These are phyloP conservation scores for Caenorhabditis virilis DNA, from an alignment of 2,888 invertebrate genomes.

Conservation along the genomic window DNA sequence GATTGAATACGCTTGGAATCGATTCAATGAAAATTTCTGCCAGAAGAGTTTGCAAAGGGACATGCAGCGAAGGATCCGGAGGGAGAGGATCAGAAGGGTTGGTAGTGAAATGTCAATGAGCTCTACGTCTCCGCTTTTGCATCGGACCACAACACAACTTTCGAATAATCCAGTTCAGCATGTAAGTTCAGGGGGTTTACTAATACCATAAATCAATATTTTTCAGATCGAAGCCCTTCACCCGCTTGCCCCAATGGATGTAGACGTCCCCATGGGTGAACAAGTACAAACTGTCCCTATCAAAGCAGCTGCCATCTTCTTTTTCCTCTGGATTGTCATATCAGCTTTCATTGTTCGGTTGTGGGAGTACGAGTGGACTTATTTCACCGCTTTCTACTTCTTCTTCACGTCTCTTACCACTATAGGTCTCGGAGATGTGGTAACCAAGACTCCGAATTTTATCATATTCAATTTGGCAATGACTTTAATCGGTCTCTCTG, in stretches of 20 bases:
- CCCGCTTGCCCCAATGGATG: conserved; percentile 42
- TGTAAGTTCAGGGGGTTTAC: conserved; percentile 15
- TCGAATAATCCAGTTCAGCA: conserved; percentile 48
- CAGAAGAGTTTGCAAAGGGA: conserved; percentile 50
- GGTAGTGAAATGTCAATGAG: conserved; percentile 51
- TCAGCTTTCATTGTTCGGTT: conserved; percentile 49
- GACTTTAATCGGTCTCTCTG: conserved; percentile 52
- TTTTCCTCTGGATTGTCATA: conserved; percentile 51
- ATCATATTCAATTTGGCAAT: conserved; percentile 56
- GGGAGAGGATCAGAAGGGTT: conserved; percentile 51
- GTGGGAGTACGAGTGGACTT: conserved; percentile 60
- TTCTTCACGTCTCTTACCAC: conserved; percentile 59
- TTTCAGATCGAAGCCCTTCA: conserved; percentile 51
- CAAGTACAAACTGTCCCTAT: conserved; percentile 56
- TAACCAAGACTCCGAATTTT: conserved; percentile 57
- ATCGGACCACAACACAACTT: conserved; percentile 37
- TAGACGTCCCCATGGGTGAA: conserved; percentile 45
- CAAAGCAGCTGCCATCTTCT: conserved; percentile 53
- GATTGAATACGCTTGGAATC: conserved; percentile 57
- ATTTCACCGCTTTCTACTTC: conserved; percentile 58
- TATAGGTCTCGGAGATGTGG: conserved; percentile 58
- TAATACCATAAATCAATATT: background rate
- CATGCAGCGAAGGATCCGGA: conserved; percentile 35
- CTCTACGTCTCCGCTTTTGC: conserved; percentile 47
- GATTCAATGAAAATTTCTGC: conserved; percentile 52